Conservation (phyloP, 2,888 invertebrate species). For the Noctua pronuba region DNA sequence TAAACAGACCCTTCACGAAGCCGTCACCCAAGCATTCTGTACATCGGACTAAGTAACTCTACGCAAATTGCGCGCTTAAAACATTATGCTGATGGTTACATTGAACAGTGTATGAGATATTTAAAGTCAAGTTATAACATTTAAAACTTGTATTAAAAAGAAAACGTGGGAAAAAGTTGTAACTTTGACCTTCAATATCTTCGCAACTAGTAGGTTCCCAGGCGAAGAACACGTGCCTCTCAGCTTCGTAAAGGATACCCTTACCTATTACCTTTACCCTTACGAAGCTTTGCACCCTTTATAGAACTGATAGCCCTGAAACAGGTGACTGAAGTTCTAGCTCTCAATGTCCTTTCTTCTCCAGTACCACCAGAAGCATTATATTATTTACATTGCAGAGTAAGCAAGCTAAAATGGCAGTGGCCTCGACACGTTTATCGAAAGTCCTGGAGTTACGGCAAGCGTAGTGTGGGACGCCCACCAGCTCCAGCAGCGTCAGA, state of each 20-base stretch:
- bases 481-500: not conserved
- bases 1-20: too few relatives aligned
- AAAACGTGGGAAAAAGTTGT: not conserved
- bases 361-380: too few relatives aligned
- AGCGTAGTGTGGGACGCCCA: too few relatives aligned
- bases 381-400: not conserved
- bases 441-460: not conserved
- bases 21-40: not conserved
- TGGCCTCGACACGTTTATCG: not conserved
- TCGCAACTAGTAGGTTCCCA: not conserved
- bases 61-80: not conserved
- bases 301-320: not conserved
- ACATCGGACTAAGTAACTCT: not conserved
- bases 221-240: not conserved
- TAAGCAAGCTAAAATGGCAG: not conserved
- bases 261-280: too few relatives aligned
- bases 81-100: not conserved
- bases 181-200: not conserved
- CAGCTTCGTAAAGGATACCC: not conserved
- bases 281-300: too few relatives aligned
- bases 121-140: not conserved
- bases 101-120: not conserved
- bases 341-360: not conserved
- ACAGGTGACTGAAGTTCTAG: not conserved
- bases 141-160: not conserved